Percentiles rank a stretch among this genome's conserved stretches.
These are phyloP conservation scores for Istiophorus platypterus DNA, from an alignment of 2,113 vertebrate species.

Conservation along the genomic window DNA sequence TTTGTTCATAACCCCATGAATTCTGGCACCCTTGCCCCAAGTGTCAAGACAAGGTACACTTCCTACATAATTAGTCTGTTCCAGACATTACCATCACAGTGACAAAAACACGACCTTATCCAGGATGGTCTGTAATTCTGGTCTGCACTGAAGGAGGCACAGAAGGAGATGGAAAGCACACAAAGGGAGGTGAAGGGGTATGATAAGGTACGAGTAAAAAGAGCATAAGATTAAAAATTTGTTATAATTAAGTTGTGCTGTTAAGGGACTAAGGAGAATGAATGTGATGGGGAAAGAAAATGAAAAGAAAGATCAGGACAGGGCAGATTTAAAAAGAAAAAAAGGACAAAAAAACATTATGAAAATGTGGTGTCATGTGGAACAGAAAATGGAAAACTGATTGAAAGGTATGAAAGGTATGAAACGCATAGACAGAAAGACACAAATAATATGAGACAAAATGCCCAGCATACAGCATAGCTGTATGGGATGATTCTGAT, in stretches of 20 bases:
- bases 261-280: conserved; percentile 63
- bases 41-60: conserved; percentile 63
- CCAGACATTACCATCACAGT: conserved; percentile 70
- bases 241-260: conserved; percentile 70
- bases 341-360: conserved; percentile 39
- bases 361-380: conserved; percentile 19
- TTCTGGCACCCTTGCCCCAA: conserved; percentile 66
- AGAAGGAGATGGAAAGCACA: conserved; percentile 40
- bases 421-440: not conserved
- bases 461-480: not conserved
- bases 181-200: conserved; percentile 42
- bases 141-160: conserved; percentile 34
- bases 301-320: conserved; percentile 45
- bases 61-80: conserved; percentile 78
- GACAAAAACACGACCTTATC: conserved; percentile 79
- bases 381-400: conserved; percentile 6
- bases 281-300: conserved; percentile 26
- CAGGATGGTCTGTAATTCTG: conserved; percentile 64
- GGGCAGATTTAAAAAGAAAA: conserved; percentile 38
- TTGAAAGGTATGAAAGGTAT: conserved; percentile 14
- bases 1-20: conserved; percentile 80
- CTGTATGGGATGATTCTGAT: not conserved
- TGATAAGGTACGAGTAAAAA: conserved; percentile 66
- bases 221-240: conserved; percentile 71
- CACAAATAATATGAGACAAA: not conserved